Conservation (phyloP, 2,797 vertebrate genomes). For the Propithecus perrieri region DNA sequence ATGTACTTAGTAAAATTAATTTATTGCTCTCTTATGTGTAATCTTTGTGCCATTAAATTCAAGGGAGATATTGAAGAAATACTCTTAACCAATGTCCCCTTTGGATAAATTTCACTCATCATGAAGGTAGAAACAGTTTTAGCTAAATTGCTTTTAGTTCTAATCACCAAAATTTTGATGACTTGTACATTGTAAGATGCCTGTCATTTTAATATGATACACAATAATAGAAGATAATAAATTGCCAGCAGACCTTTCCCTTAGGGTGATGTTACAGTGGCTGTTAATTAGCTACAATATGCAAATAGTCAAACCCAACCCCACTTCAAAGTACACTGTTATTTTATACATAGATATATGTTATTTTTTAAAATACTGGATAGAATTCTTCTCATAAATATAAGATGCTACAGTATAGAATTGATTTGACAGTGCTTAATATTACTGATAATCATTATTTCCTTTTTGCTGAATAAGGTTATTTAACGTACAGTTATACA, state of each 20-base stretch:
- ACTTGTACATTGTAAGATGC: constrained; percentile 73
- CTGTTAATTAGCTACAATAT: constrained; percentile 94
- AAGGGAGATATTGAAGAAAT: constrained; percentile 47
- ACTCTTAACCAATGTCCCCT: neutral
- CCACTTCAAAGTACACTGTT: constrained; percentile 58
- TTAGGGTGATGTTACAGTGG: constrained; percentile 85
- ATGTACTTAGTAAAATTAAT: constrained; percentile 75
- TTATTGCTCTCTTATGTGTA: constrained; percentile 59
- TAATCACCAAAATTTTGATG: constrained; percentile 82
- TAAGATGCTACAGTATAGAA: neutral
- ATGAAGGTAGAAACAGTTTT: constrained; percentile 41
- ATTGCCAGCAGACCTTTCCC: constrained; percentile 84
- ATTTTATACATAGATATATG: neutral
- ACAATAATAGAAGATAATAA: constrained; percentile 92
- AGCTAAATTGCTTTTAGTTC: constrained; percentile 74
- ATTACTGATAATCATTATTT: neutral
- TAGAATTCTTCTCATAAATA: neutral
- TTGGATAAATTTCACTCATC: constrained; percentile 54
- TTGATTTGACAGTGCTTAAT: neutral
- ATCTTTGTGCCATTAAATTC: constrained; percentile 59
- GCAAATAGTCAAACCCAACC: constrained; percentile 84
- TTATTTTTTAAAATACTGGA: neutral
- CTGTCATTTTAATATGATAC: constrained; percentile 91
- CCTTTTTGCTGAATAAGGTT: neutral
- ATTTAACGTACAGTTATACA: neutral